phyloP scores from a whole-genome alignment of 2,797 vertebrate species.

The Paratrypauchen microcephalus region DNA sequence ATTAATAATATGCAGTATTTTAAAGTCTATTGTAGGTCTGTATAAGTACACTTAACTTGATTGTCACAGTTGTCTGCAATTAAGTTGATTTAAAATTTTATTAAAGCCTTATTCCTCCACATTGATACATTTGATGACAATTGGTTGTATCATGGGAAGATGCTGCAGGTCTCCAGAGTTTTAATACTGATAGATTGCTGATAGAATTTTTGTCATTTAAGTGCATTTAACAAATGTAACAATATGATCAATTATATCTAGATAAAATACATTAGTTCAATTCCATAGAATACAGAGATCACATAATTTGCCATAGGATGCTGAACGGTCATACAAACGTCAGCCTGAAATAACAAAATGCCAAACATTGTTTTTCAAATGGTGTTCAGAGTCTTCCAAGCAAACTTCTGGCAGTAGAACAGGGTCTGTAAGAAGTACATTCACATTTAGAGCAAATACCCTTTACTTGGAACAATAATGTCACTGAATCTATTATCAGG shows the following conservation, averaged over 20 bases:
- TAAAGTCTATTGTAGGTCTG: too few relatives aligned
- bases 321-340: not conserved
- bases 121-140: not conserved
- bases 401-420: slow-evolving; percentile 73
- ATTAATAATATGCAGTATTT: too few relatives aligned
- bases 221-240: not conserved
- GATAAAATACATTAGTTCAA: not conserved
- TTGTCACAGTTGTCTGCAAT: not conserved
- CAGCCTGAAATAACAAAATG: not conserved
- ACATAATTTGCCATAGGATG: not conserved
- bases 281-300: not conserved
- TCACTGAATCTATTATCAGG: not conserved
- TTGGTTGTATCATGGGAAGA: too few relatives aligned
- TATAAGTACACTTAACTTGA: too few relatives aligned
- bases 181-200: not conserved
- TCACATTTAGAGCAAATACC: not conserved
- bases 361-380: not conserved
- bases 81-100: not conserved
- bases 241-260: not conserved
- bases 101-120: not conserved
- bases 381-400: slow-evolving; percentile 57
- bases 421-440: slow-evolving; percentile 55
- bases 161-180: not conserved
- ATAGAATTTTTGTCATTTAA: too few relatives aligned
- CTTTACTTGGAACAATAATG: not conserved